Conservation (phyloP, 2,113 vertebrate species). For the cattle (Bos taurus) region DNA sequence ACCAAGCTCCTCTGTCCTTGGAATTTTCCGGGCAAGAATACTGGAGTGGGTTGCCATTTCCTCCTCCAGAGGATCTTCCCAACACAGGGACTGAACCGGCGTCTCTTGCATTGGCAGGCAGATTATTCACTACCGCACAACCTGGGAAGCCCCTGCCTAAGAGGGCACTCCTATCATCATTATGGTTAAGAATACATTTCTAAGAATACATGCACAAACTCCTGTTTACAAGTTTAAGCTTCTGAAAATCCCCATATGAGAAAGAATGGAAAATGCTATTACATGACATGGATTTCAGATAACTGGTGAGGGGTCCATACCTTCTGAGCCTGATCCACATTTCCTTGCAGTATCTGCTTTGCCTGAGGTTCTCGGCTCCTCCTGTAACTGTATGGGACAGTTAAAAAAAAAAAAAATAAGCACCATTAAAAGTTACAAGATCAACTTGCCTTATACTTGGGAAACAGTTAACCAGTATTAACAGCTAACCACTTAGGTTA, state of each 20-base stretch:
- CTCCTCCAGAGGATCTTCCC: neutral
- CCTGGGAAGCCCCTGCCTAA: neutral
- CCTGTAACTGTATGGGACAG: neutral
- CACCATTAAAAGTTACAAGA: neutral
- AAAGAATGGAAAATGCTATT: neutral
- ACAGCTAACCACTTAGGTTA: neutral
- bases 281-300: neutral
- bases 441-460: neutral
- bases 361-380: neutral
- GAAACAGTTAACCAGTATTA: neutral
- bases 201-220: neutral
- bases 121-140: neutral
- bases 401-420: neutral
- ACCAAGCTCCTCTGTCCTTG: neutral
- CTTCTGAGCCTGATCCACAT: neutral
- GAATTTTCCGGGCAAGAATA: neutral
- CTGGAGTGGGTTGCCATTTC: neutral
- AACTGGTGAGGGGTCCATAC: neutral
- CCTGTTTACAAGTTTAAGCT: neutral
- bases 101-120: neutral
- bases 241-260: neutral
- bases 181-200: neutral
- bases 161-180: neutral
- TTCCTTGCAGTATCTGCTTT: neutral
- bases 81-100: fast-evolving